phyloP scores from a whole-genome alignment of 2,888 invertebrate species.

The Lepidocyrtoides sp. region DNA sequence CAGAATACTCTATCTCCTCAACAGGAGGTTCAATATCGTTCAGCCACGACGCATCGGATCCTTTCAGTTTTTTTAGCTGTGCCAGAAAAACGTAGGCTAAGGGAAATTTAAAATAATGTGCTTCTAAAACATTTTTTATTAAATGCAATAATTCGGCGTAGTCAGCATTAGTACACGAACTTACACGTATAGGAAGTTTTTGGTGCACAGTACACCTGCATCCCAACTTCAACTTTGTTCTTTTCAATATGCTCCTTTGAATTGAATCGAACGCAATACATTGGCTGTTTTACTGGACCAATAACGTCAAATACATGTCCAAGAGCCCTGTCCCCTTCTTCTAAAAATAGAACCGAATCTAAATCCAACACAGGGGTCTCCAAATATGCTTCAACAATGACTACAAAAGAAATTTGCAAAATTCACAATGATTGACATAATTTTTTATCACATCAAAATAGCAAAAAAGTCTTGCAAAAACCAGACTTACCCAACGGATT shows the following conservation, averaged over 20 bases:
- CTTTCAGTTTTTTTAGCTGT: slow-evolving; percentile 88
- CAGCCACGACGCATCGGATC: slow-evolving; percentile 96
- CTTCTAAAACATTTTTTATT: too few relatives aligned
- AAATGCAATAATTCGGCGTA: too few relatives aligned
- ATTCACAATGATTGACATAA: not conserved
- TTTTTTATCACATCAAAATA: too few relatives aligned
- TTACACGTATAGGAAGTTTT: slow-evolving; percentile 90
- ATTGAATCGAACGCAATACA: slow-evolving; percentile 97
- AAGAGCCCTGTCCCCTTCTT: slow-evolving; percentile 91
- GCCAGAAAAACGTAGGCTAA: slow-evolving; percentile 81
- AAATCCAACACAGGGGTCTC: slow-evolving; percentile 93
- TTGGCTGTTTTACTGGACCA: slow-evolving; percentile 94
- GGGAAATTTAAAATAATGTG: too few relatives aligned
- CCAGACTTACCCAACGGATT: slow-evolving; percentile 90
- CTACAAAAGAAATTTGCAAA: slow-evolving; percentile 87
- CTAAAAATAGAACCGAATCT: slow-evolving; percentile 95
- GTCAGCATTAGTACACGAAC: not conserved
- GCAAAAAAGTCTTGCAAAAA: too few relatives aligned
- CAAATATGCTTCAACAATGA: slow-evolving; percentile 92
- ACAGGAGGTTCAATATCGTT: slow-evolving; percentile 93
- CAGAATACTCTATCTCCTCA: slow-evolving; percentile 92
- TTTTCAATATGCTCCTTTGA: slow-evolving; percentile 91
- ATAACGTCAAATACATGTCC: slow-evolving; percentile 97
- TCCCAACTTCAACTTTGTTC: slow-evolving; percentile 90
- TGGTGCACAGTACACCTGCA: slow-evolving; percentile 94